Conservation (phyloP, 1,140 invertebrate genomes). For the Oedothorax gibbosus region DNA sequence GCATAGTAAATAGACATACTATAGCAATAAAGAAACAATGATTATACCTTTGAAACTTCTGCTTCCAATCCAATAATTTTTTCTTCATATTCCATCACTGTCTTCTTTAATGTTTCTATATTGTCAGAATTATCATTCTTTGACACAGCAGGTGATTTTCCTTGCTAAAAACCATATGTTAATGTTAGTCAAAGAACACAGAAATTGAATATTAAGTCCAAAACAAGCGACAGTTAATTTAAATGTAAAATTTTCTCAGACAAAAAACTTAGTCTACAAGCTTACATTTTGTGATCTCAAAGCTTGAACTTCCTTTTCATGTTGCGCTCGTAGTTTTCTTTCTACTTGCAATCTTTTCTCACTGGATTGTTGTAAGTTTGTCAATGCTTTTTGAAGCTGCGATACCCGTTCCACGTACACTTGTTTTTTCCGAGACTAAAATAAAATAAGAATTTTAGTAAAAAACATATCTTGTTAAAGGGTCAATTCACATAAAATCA, state of each 20-base stretch:
- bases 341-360: constrained; percentile 86
- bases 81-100: constrained; percentile 80
- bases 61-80: constrained; percentile 84
- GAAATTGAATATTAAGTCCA: too few species aligned
- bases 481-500: background rate
- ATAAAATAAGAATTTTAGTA: too few species aligned
- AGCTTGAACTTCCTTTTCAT: constrained; percentile 82
- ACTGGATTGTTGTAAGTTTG: constrained; percentile 84
- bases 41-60: constrained; percentile 77
- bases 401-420: constrained; percentile 85
- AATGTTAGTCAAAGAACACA: too few species aligned
- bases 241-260: too few species aligned
- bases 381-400: constrained; percentile 84
- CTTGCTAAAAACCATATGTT: constrained; percentile 16
- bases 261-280: background rate
- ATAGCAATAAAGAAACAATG: background rate
- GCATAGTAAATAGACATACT: too few species aligned
- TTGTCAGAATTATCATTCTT: constrained; percentile 41
- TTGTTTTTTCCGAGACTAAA: constrained; percentile 83
- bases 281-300: constrained; percentile 66
- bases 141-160: constrained; percentile 23
- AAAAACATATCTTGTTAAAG: background rate
- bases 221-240: too few species aligned
- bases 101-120: constrained; percentile 57
- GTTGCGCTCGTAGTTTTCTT: constrained; percentile 77